These are phyloP conservation scores for Fragum fragum DNA, from an alignment of 2,888 invertebrate species.

Conservation along the genomic window DNA sequence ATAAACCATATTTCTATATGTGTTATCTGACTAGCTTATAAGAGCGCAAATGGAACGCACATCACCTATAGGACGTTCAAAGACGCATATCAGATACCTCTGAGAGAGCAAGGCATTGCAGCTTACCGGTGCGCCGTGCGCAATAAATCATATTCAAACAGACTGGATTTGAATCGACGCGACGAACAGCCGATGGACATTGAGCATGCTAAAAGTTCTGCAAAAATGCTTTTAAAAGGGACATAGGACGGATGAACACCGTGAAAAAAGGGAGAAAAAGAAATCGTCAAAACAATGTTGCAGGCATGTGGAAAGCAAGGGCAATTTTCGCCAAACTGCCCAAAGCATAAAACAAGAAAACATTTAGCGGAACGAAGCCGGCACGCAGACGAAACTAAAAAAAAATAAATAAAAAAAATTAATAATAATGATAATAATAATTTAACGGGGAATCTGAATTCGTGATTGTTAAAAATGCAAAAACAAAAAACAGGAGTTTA, in stretches of 20 bases:
- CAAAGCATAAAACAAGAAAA: background rate
- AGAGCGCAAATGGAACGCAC: background rate
- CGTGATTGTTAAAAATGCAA: slow-evolving; percentile 11
- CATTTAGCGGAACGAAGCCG: background rate
- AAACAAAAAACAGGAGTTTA: slow-evolving; percentile 21
- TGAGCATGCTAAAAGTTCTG: too few relatives aligned
- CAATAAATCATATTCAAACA: background rate
- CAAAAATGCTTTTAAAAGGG: too few relatives aligned
- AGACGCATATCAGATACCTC: slow-evolving; percentile 14
- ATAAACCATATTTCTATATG: too few relatives aligned
- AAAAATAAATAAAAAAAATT: background rate
- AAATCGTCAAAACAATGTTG: background rate
- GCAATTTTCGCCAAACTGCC: background rate
- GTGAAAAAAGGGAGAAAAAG: too few relatives aligned
- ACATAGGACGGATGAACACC: background rate
- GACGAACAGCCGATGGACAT: background rate
- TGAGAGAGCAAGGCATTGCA: slow-evolving; percentile 16
- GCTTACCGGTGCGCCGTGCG: slow-evolving; percentile 4
- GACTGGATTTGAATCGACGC: too few relatives aligned
- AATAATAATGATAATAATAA: too few relatives aligned
- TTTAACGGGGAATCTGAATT: slow-evolving; percentile 29
- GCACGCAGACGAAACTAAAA: background rate
- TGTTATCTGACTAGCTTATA: too few relatives aligned
- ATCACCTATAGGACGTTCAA: slow-evolving; percentile 5
- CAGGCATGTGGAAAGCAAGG: slow-evolving; percentile 16